phyloP scores from a whole-genome alignment of 2,113 vertebrate species.

The Ranitomeya imitator region DNA sequence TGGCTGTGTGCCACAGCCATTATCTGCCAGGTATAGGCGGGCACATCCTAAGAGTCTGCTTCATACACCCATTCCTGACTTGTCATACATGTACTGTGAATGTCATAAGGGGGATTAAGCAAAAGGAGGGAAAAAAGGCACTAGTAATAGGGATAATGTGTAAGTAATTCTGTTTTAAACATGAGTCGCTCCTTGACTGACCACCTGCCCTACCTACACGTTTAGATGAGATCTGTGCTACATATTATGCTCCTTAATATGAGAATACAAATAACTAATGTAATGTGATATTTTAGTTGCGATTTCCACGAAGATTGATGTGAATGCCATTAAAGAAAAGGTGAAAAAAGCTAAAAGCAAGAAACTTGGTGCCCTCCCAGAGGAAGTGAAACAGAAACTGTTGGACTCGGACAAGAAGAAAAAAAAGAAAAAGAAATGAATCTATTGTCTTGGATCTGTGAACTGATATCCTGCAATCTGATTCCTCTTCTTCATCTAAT shows the following conservation, averaged over 20 bases:
- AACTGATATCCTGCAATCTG: background rate
- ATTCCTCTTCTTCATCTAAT: background rate
- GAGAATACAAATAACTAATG: background rate
- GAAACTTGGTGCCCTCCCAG: constrained; percentile 89
- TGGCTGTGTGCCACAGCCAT: no score
- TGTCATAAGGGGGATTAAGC: no score
- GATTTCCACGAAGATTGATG: constrained; percentile 84
- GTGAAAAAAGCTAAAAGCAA: constrained; percentile 91
- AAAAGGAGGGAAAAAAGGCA: no score
- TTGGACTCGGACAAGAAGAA: constrained; percentile 77
- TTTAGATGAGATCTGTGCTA: background rate
- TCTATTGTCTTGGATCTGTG: background rate
- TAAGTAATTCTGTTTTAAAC: no score
- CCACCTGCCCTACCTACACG: no score
- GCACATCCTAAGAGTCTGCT: no score
- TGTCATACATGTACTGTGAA: no score
- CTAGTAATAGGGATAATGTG: no score
- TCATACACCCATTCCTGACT: no score
- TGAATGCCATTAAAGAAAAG: constrained; percentile 90
- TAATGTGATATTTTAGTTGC: constrained; percentile 68
- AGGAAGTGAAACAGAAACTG: constrained; percentile 71
- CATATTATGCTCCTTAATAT: background rate
- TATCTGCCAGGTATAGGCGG: no score
- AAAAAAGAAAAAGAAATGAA: constrained; percentile 72
- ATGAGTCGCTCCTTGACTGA: no score